Conservation (phyloP, 2,113 vertebrate species). For the Orthonyx spaldingii region DNA sequence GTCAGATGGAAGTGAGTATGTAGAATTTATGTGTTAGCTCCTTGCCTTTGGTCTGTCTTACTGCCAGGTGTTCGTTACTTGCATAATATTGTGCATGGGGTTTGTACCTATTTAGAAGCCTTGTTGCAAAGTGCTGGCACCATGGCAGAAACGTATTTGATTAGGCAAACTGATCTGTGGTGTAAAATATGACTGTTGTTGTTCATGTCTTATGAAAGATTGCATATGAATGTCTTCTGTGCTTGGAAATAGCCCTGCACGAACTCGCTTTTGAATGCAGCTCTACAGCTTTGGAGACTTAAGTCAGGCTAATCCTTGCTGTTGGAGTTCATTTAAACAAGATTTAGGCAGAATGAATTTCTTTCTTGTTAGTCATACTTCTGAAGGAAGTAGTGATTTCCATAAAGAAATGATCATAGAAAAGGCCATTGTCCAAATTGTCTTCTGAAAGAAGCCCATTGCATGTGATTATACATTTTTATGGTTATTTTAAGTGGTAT, state of each 20-base stretch:
- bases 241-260: not conserved
- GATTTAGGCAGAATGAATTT: not conserved
- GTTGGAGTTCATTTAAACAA: not conserved
- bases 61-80: not conserved
- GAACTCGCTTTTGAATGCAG: not conserved
- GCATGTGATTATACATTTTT: not conserved
- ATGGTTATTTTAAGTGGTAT: not conserved
- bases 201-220: not conserved
- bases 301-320: not conserved
- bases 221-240: not conserved
- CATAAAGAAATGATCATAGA: not conserved
- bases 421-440: not conserved
- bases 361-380: not conserved
- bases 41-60: not conserved
- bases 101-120: not conserved
- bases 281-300: not conserved
- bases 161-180: not conserved
- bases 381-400: not conserved
- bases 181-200: not conserved
- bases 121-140: not conserved
- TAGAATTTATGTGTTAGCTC: not conserved
- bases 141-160: not conserved
- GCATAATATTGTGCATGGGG: fast-evolving
- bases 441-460: not conserved
- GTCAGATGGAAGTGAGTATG: not conserved